Evolutionary conservation across 2,113 vertebrate genomes (phyloP).

Genomic region (Elaphurus davidianus): DNA sequence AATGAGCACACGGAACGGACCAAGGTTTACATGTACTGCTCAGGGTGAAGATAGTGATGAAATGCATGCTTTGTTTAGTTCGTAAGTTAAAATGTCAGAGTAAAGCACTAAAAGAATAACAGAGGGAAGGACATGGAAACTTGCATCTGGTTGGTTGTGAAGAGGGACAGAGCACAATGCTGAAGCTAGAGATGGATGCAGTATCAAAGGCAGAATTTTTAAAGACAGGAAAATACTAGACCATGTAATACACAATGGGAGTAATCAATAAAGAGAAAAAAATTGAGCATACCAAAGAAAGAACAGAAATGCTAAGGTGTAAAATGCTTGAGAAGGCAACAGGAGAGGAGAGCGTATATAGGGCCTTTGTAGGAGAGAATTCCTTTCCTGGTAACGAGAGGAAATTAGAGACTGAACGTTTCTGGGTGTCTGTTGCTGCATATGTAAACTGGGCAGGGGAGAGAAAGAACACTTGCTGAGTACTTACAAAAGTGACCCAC

Average conservation of each 20-base stretch:
- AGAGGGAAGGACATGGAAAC: background rate
- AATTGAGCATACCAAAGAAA: background rate
- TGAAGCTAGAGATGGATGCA: background rate
- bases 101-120: background rate
- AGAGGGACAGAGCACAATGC: background rate
- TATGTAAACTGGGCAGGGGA: background rate
- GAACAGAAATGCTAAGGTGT: background rate
- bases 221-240: background rate
- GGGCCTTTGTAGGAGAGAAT: background rate
- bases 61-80: background rate
- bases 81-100: background rate
- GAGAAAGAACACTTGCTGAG: background rate
- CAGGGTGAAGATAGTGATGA: background rate
- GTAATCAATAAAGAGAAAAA: background rate
- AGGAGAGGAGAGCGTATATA: background rate
- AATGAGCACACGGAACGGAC: background rate
- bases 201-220: background rate
- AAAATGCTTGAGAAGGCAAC: background rate
- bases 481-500: background rate
- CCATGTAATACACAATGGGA: background rate
- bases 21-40: background rate
- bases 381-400: background rate
- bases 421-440: background rate
- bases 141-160: background rate
- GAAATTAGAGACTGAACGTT: background rate